Percentiles rank a stretch among this genome's conserved stretches.
These are phyloP conservation scores for Porites lutea DNA, from an alignment of 64 coral and sea anemone genomes.

Conservation along the genomic window DNA sequence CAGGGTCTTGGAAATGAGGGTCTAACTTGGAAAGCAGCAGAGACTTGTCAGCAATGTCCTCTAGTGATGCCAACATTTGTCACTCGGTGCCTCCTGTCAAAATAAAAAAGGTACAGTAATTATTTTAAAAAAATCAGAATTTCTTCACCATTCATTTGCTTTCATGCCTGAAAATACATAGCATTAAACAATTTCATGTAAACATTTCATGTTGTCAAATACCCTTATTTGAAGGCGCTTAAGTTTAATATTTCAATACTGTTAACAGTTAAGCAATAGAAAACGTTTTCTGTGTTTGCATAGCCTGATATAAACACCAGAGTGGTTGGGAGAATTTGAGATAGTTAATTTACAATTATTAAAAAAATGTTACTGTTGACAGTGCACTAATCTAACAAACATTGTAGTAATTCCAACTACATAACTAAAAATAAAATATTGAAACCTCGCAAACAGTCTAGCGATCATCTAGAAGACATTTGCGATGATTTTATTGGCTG, in stretches of 20 bases:
- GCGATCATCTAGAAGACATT: background rate
- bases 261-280: background rate
- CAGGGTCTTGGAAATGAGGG: background rate
- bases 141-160: too few species aligned
- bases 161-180: too few species aligned
- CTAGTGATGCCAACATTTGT: background rate
- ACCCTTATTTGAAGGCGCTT: too few species aligned
- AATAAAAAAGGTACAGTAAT: background rate
- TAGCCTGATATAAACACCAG: too few species aligned
- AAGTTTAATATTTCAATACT: too few species aligned
- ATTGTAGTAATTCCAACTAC: too few species aligned
- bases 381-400: background rate
- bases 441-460: constrained; percentile 3
- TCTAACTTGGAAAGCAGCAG: background rate
- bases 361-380: background rate
- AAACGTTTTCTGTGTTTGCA: too few species aligned
- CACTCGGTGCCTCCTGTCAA: constrained; percentile 24
- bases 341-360: background rate
- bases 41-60: background rate
- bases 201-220: too few species aligned
- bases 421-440: background rate
- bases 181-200: too few species aligned
- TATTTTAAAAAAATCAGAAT: too few species aligned
- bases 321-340: too few species aligned
- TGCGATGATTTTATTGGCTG: background rate